Conservation (phyloP, 2,797 vertebrate genomes). For the Muscicapa striata region DNA sequence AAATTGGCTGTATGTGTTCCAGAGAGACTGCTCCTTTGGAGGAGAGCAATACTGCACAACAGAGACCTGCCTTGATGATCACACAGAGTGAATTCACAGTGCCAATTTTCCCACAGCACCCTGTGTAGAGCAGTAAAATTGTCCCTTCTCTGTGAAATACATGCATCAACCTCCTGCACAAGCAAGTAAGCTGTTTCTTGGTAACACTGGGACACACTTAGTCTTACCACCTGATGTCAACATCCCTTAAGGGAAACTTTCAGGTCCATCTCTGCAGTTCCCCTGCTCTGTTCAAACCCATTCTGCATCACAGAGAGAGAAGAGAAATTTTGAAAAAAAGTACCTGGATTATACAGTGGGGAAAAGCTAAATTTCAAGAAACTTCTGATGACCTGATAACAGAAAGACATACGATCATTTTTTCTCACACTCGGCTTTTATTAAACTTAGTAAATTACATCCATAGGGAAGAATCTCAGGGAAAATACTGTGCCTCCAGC, state of each 20-base stretch:
- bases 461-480: not conserved
- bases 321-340: not conserved
- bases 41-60: not conserved
- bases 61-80: not conserved
- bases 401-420: not conserved
- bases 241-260: not conserved
- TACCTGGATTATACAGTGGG: not conserved
- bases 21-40: not conserved
- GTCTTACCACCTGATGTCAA: not conserved
- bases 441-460: constrained; percentile 31
- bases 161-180: not conserved
- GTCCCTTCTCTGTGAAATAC: not conserved
- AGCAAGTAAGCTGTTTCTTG: not conserved
- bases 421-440: constrained; percentile 10
- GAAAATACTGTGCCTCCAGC: not conserved
- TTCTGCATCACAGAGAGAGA: not conserved
- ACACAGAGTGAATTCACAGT: not conserved
- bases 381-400: not conserved
- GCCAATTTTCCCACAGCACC: not conserved
- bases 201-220: not conserved
- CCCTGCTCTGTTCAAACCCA: not conserved
- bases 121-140: not conserved
- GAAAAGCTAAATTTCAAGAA: constrained; percentile 13
- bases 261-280: not conserved
- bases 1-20: not conserved